Evolutionary conservation across 2,797 vertebrate species (phyloP), one percentile per base, ranked within the genome.

Genomic region (Peromyscus eremicus): DNA sequence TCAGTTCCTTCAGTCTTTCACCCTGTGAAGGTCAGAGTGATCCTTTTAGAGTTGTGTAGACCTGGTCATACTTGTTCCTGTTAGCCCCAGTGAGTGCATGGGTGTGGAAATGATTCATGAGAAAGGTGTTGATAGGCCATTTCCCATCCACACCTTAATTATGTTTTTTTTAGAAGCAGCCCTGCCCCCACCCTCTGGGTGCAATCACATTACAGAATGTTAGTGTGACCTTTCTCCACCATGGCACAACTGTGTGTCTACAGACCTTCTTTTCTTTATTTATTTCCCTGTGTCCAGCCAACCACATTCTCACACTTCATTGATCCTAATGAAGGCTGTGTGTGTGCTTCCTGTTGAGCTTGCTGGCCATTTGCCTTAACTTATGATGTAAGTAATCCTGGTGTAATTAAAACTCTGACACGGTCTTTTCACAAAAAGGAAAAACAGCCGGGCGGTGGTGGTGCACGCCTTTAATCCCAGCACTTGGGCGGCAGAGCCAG

Each of bases 171-270:
- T 55, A 94, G 37, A 92, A 84, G 46, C 92, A 77, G 52, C 92
- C 70, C 70, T 2, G 3, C 6, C 21, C 19, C 37, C 23, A 4
- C 8, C 75, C 34, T n/a, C 60, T 27, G 9, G 19, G 32, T 70
- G 55, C 14, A 89, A 77, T 94, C 91, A 94, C 86, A 86, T 96
- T 86, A 95, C 79, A 8, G 46, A 95, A 87, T 85, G 80, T 92
- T 57, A 57, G 52, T 60, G 64, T 94, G 91, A 91, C 40, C 95
- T 92, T 90, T 92, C 73, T 52, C 89, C 57, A 4, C 82, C 37
- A 37, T 5, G 27, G 19, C 29, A 17, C 60, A 73, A 52, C 91
- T 64, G 64, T 37, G 2, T 34, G 32, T 77, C 89, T 40, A 89
- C 76, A 94, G 68, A 91, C 82, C 86, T 34, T 87, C 60, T 87